Evolutionary conservation across 2,113 vertebrate species (phyloP), one percentile per base, ranked within the genome.

Genomic region (Chaetura pelagica): DNA sequence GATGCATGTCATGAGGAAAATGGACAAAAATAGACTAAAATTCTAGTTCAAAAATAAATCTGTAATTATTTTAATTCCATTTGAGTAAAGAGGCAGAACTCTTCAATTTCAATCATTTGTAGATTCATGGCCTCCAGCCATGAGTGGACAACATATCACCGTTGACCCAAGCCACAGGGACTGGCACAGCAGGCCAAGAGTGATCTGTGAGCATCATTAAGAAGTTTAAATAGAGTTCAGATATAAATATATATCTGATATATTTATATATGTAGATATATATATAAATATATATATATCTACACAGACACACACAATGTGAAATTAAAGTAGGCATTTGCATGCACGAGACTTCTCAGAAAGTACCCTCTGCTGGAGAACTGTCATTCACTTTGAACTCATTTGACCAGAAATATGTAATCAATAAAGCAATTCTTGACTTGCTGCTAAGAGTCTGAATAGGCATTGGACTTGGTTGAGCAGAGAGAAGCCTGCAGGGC

Each of bases 251-350:
- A 42, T 9, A 17, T 2, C n/a, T n/a, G n/a, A n/a, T n/a, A n/a
- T n/a, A n/a, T n/a, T n/a, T n/a, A n/a, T n/a, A n/a, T 4, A 57
- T 18, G 10, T 2, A 6, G 15, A 15, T 19, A 27, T 3, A 42
- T 9, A 17, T 2, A 7, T 11, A 15, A 16, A 44, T 4, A 38
- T 4, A 74, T 4, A 35, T 2, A 44, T 8, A 44, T 3, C 46
- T 3, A 42, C 2, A n/a, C 7, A 10, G 1, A 46, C 4, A 55
- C 12, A 42, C 24, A 66, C 6, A n/a, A 20, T 5, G 27, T 30
- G 29, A 90, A 90, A 90, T 83, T 58, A 84, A 92, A 82, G 66
- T 14, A 88, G 71, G 20, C 46, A 72, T 76, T 72, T 72, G 15
- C 24, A 75, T 10, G 27, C 34, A 85, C 35, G 23, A 71, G n/a